phyloP scores from a whole-genome alignment of 2,113 vertebrate species.

The Nycticebus coucang region DNA sequence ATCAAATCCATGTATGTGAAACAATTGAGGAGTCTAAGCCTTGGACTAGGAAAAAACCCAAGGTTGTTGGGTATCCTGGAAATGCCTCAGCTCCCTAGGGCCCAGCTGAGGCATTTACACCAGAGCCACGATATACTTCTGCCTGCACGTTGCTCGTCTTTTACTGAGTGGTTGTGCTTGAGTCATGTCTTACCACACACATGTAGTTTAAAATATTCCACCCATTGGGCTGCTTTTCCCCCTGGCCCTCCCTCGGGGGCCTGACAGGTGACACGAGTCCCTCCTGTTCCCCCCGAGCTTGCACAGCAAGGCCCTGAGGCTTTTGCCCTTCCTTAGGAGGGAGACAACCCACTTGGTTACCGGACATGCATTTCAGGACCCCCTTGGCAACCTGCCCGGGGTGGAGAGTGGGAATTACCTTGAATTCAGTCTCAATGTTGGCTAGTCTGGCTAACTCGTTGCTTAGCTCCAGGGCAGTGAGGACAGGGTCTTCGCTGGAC shows the following conservation, averaged over 20 bases:
- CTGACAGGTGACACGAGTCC: neutral
- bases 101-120: neutral
- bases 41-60: neutral
- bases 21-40: neutral
- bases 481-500: constrained; percentile 97
- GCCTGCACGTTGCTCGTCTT: neutral
- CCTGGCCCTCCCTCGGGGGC: neutral
- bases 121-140: neutral
- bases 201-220: neutral
- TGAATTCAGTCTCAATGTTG: constrained; percentile 99
- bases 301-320: neutral
- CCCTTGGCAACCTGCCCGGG: neutral
- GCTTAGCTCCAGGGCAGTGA: constrained; percentile 96
- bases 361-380: neutral
- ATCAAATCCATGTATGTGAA: neutral
- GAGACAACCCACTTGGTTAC: neutral
- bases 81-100: neutral
- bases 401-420: constrained; percentile 86
- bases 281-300: neutral
- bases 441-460: constrained; percentile 97
- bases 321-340: neutral
- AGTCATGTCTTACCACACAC: neutral
- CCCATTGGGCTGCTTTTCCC: neutral
- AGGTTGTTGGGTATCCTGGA: neutral
- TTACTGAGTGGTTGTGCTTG: neutral